Evolutionary conservation across 2,797 vertebrate species (phyloP).

Genomic region (Lithobates pipiens): DNA sequence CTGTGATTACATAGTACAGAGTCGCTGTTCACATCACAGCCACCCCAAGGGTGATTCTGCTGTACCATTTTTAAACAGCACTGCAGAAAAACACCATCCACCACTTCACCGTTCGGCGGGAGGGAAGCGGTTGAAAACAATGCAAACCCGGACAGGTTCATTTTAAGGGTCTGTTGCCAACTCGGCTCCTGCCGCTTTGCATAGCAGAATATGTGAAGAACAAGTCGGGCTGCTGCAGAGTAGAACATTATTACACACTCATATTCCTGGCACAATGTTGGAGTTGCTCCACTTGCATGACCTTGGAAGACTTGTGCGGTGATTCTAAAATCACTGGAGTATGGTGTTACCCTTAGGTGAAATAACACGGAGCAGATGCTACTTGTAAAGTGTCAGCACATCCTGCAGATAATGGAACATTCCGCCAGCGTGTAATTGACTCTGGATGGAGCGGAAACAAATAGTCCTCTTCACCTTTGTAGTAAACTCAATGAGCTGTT

Average conservation of each 20-base stretch:
- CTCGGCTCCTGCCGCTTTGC: background rate
- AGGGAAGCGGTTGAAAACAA: too few species aligned
- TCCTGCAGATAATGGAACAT: slow-evolving; percentile 33
- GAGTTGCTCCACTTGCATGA: background rate
- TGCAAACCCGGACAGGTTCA: too few species aligned
- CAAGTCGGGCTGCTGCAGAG: background rate
- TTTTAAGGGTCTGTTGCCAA: too few species aligned
- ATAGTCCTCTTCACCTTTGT: slow-evolving; percentile 21
- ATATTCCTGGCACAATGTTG: background rate
- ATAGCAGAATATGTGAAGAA: background rate
- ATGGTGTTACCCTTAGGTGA: slow-evolving; percentile 12
- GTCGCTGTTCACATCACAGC: too few species aligned
- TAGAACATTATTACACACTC: background rate
- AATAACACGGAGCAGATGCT: slow-evolving; percentile 43
- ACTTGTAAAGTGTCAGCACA: slow-evolving; percentile 27
- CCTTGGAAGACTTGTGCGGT: slow-evolving; percentile 12
- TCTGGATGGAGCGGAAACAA: background rate
- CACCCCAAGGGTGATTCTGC: too few species aligned
- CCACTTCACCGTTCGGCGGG: too few species aligned
- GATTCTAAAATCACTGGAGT: slow-evolving; percentile 14
- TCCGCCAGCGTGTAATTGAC: slow-evolving; percentile 2
- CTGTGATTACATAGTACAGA: too few species aligned
- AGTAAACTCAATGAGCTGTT: slow-evolving; percentile 34
- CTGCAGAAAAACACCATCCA: too few species aligned
- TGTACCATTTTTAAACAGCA: too few species aligned